Evolutionary conservation across 2,888 invertebrate genomes (phyloP).

Genomic region (Rhamphomyia laevipes): DNA sequence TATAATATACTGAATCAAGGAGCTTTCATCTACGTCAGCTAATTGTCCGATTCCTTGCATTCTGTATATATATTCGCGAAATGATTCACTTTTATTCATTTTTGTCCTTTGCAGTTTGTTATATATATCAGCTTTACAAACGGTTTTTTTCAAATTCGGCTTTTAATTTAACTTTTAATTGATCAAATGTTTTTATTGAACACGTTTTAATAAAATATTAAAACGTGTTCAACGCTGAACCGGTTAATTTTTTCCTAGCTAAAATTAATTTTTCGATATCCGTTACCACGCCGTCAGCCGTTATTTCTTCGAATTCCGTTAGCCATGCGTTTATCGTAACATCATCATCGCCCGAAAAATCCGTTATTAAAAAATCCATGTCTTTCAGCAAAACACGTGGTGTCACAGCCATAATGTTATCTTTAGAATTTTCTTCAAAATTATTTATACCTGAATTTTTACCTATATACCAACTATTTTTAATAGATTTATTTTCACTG

Average conservation of each 20-base stretch:
- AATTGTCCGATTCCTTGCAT: constrained; percentile 6
- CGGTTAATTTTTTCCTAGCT: neutral
- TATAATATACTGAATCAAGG: constrained; percentile 8
- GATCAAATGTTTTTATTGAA: neutral
- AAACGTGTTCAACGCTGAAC: too few species aligned
- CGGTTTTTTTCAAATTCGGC: neutral
- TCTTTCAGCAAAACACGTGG: neutral
- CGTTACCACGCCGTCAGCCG: neutral
- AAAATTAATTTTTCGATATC: neutral
- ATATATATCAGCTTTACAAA: constrained; percentile 8
- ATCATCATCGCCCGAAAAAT: constrained; percentile 2
- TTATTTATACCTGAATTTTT: neutral
- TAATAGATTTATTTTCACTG: neutral
- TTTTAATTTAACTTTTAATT: neutral
- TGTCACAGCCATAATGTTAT: neutral
- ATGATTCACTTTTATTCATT: constrained; percentile 7
- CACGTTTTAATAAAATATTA: constrained; percentile 1
- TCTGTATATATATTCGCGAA: constrained; percentile 8
- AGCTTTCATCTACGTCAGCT: constrained; percentile 5
- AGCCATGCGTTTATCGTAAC: neutral
- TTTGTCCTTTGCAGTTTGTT: constrained; percentile 3
- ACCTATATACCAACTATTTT: neutral
- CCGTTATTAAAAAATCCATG: neutral
- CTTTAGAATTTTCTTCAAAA: neutral
- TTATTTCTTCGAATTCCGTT: constrained; percentile 2